A percentile compares a stretch with the other conserved stretches of the same genome.
phyloP scores from a whole-genome alignment of 2,888 invertebrate species.

The Eupithecia exiguata region DNA sequence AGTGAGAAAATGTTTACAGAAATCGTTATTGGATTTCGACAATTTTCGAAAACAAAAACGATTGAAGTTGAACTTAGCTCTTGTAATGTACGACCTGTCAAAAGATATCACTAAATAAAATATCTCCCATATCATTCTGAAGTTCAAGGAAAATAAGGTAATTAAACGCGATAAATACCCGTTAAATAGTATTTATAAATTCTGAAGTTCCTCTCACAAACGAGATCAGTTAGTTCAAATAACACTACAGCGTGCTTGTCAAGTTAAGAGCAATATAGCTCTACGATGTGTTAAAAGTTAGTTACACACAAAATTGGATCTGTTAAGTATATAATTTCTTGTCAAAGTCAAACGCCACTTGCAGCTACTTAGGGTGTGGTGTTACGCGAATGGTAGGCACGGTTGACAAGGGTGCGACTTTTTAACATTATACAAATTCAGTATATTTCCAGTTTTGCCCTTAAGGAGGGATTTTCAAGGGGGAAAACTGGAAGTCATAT shows the following conservation, averaged over 20 bases:
- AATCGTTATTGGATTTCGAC: too few species aligned
- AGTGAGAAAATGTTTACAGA: too few species aligned
- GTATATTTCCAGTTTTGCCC: too few species aligned
- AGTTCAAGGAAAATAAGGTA: too few species aligned
- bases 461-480: too few species aligned
- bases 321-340: constrained; percentile 67
- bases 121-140: not conserved
- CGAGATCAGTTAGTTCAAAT: constrained; percentile 3
- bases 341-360: constrained; percentile 73
- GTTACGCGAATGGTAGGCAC: constrained; percentile 34
- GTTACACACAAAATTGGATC: constrained; percentile 64
- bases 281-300: constrained; percentile 65
- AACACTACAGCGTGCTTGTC: constrained; percentile 29
- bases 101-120: not conserved
- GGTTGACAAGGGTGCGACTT: constrained; percentile 30
- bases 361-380: constrained; percentile 44
- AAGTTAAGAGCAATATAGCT: constrained; percentile 43
- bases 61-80: too few species aligned
- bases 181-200: too few species aligned
- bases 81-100: not conserved
- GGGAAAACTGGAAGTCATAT: too few species aligned
- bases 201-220: constrained; percentile 7
- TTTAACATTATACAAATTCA: not conserved
- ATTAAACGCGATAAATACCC: too few species aligned
- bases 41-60: too few species aligned